phyloP scores from a whole-genome alignment of 2,113 vertebrate species.

The Scytalopus superciliaris region DNA sequence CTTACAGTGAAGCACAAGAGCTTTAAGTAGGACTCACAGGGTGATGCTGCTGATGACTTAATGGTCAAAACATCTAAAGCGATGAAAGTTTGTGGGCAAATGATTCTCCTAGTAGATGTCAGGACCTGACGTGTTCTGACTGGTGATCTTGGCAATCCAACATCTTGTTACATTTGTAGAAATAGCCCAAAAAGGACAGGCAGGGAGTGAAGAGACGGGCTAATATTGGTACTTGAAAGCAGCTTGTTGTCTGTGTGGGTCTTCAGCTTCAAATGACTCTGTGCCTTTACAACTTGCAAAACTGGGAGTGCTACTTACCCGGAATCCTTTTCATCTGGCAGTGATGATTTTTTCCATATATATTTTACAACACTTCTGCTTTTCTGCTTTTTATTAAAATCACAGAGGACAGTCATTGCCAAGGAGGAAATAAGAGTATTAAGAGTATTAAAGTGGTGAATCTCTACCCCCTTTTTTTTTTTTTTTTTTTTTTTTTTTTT shows the following conservation, averaged over 20 bases:
- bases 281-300: not conserved
- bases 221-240: not conserved
- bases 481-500: not conserved
- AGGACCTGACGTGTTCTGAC: not conserved
- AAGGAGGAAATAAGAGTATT: not conserved
- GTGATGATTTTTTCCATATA: not conserved
- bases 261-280: constrained; percentile 2
- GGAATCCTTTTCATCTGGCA: not conserved
- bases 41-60: not conserved
- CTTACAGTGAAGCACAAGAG: not conserved
- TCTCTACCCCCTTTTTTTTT: not conserved
- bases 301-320: not conserved
- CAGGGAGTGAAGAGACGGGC: not conserved
- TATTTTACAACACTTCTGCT: not conserved
- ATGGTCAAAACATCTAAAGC: not conserved
- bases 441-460: not conserved
- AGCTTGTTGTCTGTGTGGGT: not conserved
- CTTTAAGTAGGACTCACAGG: not conserved
- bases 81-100: not conserved
- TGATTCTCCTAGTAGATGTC: not conserved
- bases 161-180: not conserved
- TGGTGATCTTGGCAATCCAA: not conserved
- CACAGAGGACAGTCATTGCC: not conserved
- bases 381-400: constrained; percentile 13
- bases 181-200: not conserved